phyloP scores from a whole-genome alignment of 1,140 invertebrate species.

The Solenopsis invicta region DNA sequence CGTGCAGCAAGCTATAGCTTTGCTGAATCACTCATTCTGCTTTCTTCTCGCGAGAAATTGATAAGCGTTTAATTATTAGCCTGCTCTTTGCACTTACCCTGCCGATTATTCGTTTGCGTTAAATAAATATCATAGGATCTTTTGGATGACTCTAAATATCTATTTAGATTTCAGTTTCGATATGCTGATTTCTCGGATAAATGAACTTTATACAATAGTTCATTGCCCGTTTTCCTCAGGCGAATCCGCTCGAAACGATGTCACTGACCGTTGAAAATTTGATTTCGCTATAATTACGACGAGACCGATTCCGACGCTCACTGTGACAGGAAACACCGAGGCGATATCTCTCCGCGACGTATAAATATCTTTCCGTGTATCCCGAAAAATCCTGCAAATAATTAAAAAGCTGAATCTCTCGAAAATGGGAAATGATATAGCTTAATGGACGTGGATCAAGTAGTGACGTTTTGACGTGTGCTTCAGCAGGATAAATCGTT shows the following conservation, averaged over 20 bases:
- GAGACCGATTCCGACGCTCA: conserved; percentile 11
- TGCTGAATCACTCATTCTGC: no score
- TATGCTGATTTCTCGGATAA: neutral
- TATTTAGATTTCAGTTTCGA: neutral
- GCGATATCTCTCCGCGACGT: conserved; percentile 6
- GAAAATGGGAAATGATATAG: neutral
- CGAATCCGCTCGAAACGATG: neutral
- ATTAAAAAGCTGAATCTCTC: conserved; percentile 48
- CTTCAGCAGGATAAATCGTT: conserved; percentile 52
- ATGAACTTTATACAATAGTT: neutral
- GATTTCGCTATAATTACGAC: conserved; percentile 57
- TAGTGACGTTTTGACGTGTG: conserved; percentile 47
- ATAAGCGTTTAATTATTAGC: neutral
- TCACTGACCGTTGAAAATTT: conserved; percentile 52
- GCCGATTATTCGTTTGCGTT: no score
- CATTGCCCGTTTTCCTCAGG: neutral
- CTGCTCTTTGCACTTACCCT: neutral
- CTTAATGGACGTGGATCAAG: conserved; percentile 54
- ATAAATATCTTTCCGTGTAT: conserved; percentile 26
- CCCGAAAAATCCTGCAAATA: conserved; percentile 32
- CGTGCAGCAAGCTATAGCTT: no score
- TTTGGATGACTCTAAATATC: neutral
- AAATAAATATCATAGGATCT: neutral
- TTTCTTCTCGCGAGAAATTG: no score
- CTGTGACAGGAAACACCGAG: neutral